Percentiles rank a stretch among this genome's conserved stretches.
Evolutionary conservation across 1,140 invertebrate genomes (phyloP).

Genomic region (Calephelis nemesis): DNA sequence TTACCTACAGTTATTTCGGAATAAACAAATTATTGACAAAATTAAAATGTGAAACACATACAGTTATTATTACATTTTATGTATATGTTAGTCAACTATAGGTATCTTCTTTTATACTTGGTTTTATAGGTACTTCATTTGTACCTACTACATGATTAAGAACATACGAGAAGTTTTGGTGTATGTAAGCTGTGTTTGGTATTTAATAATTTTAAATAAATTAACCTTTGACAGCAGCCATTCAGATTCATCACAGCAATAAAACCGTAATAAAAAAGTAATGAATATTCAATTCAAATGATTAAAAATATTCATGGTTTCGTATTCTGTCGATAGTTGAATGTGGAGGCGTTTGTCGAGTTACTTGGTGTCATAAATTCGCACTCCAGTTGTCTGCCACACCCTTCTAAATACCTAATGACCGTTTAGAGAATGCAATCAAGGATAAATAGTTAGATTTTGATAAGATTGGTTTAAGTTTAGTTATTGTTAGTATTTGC

Average conservation of each 20-base stretch:
- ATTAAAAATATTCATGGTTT: constrained; percentile 3
- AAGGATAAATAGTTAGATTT: constrained; percentile 36
- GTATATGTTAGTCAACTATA: too few species aligned
- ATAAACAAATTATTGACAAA: too few species aligned
- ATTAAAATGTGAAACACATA: too few species aligned
- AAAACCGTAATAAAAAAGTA: not conserved
- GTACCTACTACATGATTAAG: too few species aligned
- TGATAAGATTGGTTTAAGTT: constrained; percentile 30
- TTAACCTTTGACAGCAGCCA: not conserved
- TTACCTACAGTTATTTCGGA: too few species aligned
- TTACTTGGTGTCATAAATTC: constrained; percentile 27
- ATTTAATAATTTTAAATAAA: too few species aligned
- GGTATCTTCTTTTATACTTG: too few species aligned
- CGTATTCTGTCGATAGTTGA: constrained; percentile 10
- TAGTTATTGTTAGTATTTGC: constrained; percentile 3
- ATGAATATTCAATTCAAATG: not conserved
- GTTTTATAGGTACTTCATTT: too few species aligned
- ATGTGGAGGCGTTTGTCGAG: constrained; percentile 4
- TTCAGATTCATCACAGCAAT: not conserved
- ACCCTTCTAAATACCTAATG: constrained; percentile 31
- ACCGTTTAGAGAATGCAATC: constrained; percentile 30
- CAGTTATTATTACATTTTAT: too few species aligned
- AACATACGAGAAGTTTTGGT: too few species aligned
- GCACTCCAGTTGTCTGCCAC: constrained; percentile 33
- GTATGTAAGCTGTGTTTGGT: too few species aligned